Evolutionary conservation across 2,888 invertebrate species (phyloP).

Genomic region (Flexamia atlantica): DNA sequence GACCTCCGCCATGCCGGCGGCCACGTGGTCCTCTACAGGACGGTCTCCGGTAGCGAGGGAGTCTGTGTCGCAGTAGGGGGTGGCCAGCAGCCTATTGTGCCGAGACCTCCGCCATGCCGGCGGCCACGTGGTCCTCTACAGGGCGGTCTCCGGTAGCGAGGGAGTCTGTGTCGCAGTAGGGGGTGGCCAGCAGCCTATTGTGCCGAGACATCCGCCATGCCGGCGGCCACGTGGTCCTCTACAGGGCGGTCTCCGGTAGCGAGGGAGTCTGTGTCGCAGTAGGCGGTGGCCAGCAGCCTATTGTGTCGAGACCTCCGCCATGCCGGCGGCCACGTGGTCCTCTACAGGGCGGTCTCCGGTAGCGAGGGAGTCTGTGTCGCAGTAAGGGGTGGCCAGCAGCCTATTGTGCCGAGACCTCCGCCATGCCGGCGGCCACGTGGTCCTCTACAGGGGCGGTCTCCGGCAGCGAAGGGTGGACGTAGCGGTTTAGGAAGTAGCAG

Average conservation of each 20-base stretch:
- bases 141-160: too few species aligned
- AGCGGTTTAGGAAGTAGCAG: conserved; percentile 91
- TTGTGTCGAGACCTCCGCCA: conserved; percentile 59
- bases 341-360: conserved; percentile 77
- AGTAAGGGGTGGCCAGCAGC: not conserved
- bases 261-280: not conserved
- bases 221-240: too few species aligned
- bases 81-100: too few species aligned
- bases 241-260: not conserved
- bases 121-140: too few species aligned
- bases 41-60: too few species aligned
- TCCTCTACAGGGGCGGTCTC: conserved; percentile 79
- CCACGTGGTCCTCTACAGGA: too few species aligned
- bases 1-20: too few species aligned
- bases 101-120: too few species aligned
- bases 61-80: too few species aligned
- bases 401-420: conserved; percentile 56
- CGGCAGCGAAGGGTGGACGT: conserved; percentile 84
- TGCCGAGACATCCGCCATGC: too few species aligned
- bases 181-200: too few species aligned
- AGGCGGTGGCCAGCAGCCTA: not conserved
- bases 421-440: conserved; percentile 82
- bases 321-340: conserved; percentile 83
- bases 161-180: too few species aligned
- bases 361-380: not conserved